Conservation (phyloP, 2,888 invertebrate genomes). For the Lysandra bellargus region DNA sequence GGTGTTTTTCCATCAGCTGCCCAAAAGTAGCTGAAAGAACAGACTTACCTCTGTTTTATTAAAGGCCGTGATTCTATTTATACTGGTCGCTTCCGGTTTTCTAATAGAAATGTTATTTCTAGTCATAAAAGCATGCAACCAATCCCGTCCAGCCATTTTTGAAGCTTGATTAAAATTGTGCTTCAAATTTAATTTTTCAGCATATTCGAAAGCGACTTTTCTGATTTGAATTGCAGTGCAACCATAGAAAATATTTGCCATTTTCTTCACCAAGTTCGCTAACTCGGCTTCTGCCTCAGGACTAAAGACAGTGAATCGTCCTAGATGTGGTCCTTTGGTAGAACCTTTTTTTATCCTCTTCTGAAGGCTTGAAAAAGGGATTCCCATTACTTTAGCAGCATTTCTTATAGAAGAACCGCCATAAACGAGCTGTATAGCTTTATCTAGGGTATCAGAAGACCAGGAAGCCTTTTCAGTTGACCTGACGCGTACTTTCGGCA, state of each 20-base stretch:
- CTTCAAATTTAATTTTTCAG: constrained; percentile 41
- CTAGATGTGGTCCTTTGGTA: constrained; percentile 44
- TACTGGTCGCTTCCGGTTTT: constrained; percentile 45
- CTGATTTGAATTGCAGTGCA: constrained; percentile 39
- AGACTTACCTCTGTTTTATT: constrained; percentile 46
- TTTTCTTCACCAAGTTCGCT: constrained; percentile 37
- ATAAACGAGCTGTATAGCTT: constrained; percentile 43
- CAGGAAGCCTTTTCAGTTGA: constrained; percentile 46
- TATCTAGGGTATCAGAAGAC: constrained; percentile 44
- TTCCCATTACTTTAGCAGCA: constrained; percentile 41
- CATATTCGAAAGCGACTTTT: constrained; percentile 41
- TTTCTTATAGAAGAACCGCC: constrained; percentile 44
- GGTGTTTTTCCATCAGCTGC: constrained; percentile 44
- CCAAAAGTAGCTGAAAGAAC: constrained; percentile 45
- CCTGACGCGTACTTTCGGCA: constrained; percentile 40
- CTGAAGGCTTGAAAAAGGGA: constrained; percentile 43
- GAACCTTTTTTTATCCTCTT: constrained; percentile 42
- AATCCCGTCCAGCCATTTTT: constrained; percentile 45
- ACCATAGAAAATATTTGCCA: constrained; percentile 40
- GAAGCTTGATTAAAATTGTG: constrained; percentile 42
- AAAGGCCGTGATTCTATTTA: constrained; percentile 39
- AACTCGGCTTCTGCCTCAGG: constrained; percentile 35
- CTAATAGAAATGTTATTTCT: constrained; percentile 42
- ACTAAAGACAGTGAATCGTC: constrained; percentile 41
- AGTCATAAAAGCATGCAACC: constrained; percentile 43